Base-by-base conservation (phyloP, 2,888 invertebrate species). In the Mellilla xanthometata region DNA sequence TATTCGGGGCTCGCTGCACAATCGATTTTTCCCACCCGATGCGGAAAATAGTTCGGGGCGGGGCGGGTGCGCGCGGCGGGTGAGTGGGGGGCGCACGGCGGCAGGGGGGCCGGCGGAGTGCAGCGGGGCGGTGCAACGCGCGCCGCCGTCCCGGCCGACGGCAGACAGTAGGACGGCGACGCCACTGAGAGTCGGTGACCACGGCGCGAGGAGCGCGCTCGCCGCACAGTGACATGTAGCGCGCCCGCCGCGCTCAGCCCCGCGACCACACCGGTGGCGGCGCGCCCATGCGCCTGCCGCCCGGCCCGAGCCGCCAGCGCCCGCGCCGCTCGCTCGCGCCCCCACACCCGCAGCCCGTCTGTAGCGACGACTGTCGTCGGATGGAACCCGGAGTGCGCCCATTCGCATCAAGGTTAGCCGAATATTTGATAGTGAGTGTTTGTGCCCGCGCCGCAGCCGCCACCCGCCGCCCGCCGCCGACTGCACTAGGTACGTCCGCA, bases 11-110 rank as follows among this genome's bases (percentile, higher is more conserved):
- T 81, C 84, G 86, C 83, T 86, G 87, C 88, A 88, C 86, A 89
- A 90, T 90, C 90, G 90, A 90, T 90, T 89, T 88, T 89, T 89
- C 88, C 88, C 83, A 81, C 87, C 88, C 88, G 88, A 87, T 87
- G 88, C 88, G 90, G 84, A 88, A 89, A 90, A 89, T 87, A 85
- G 76, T 81, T 83, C 85, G 83, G 85, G 87, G 87, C 86, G 86
- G 86, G 78, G 83, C 82, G 81, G 86, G 81, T 72, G 78, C 66
- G 76, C 61, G 70, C 72, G 72, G 72, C 65, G 71, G 66, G 68
- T 72, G 72, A 62, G 74, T 66, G 68, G 68, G 75, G 72, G 76
- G 75, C 67, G 70, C 68, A 64, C 19, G 19, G 15, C 11, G 36
- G 69, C 29, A 23, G 72, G 83, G 82, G 85, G 81, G 84, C 79